Evolutionary conservation across 2,888 invertebrate species (phyloP).

Genomic region (Diachrysia chrysitis): DNA sequence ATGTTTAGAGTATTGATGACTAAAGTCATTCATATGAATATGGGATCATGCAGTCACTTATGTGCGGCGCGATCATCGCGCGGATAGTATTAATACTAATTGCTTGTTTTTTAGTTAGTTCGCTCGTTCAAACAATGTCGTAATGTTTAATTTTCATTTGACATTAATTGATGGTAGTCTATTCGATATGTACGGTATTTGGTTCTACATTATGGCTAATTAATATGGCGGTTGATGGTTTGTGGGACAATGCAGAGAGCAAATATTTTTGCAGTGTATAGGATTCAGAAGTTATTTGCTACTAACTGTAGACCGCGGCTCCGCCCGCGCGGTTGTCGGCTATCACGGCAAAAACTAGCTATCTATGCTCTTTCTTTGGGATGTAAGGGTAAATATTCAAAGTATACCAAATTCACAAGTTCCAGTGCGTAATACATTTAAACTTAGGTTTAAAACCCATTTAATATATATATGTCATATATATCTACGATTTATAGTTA

Average conservation of each 20-base stretch:
- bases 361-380: no score
- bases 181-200: neutral
- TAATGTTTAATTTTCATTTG: conserved; percentile 39
- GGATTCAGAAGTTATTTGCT: no score
- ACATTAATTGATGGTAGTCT: conserved; percentile 22
- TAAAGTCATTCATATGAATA: conserved; percentile 69
- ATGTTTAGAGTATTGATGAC: conserved; percentile 66
- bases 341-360: no score
- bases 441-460: no score
- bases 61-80: conserved; percentile 66
- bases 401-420: no score
- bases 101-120: conserved; percentile 57
- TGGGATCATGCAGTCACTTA: conserved; percentile 74
- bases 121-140: conserved; percentile 37
- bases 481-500: no score
- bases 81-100: conserved; percentile 67
- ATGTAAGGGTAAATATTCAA: no score
- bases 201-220: neutral
- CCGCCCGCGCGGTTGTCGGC: no score
- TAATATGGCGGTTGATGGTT: neutral
- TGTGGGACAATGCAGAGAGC: neutral
- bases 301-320: no score
- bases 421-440: no score
- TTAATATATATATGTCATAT: no score
- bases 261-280: neutral